These are phyloP conservation scores for Drosophila prosaltans DNA, from an alignment of 1,140 invertebrate species.

Conservation along the genomic window DNA sequence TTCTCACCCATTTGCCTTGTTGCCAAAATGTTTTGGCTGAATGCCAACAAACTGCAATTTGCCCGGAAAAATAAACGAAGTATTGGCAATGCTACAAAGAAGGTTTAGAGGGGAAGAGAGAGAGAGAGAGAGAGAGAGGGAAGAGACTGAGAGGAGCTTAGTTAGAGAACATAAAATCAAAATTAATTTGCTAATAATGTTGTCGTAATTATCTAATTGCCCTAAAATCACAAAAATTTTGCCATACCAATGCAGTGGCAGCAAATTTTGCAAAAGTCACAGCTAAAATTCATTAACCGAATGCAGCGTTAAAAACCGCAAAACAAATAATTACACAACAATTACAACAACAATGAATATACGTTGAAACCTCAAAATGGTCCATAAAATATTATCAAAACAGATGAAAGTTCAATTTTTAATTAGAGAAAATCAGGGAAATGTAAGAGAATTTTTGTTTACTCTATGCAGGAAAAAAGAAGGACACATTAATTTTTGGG, in stretches of 20 bases:
- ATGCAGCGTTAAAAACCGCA: slow-evolving; percentile 34
- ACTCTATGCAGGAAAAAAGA: too few relatives aligned
- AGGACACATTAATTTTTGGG: too few relatives aligned
- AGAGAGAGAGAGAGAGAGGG: background rate
- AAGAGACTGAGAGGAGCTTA: background rate
- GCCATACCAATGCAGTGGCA: slow-evolving; percentile 16
- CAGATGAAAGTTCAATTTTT: background rate
- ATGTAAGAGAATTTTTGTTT: too few relatives aligned
- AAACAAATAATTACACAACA: slow-evolving; percentile 25
- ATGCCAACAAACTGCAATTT: slow-evolving; percentile 27
- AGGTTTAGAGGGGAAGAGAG: too few relatives aligned
- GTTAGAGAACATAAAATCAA: slow-evolving; percentile 50
- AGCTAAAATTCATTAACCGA: slow-evolving; percentile 50
- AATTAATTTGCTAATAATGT: slow-evolving; percentile 68
- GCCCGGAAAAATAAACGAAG: slow-evolving; percentile 18
- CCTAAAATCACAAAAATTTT: slow-evolving; percentile 7
- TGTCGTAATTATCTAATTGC: slow-evolving; percentile 65
- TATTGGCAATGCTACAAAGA: slow-evolving; percentile 9
- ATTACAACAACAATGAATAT: slow-evolving; percentile 17
- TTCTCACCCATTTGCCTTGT: slow-evolving; percentile 26
- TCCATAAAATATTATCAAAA: background rate
- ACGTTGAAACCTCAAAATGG: slow-evolving; percentile 17
- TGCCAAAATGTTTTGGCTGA: slow-evolving; percentile 49
- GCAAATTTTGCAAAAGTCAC: slow-evolving; percentile 31
- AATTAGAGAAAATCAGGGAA: too few relatives aligned